Evolutionary conservation across 2,888 invertebrate species (phyloP).

Genomic region (Parelbella ahira): DNA sequence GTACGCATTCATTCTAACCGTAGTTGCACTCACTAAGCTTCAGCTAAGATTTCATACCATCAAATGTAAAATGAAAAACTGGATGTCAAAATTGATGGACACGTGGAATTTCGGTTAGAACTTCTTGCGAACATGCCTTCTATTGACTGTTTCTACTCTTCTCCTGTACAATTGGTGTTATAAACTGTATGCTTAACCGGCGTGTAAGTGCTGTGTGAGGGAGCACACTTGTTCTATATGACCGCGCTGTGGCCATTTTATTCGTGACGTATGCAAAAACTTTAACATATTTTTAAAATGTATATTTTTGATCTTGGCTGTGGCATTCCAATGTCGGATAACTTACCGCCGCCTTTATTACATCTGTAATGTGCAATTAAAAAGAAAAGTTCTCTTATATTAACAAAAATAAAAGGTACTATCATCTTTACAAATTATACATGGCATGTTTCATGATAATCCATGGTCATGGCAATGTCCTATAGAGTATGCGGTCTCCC

Average conservation of each 20-base stretch:
- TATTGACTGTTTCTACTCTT: conserved; percentile 1
- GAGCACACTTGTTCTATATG: conserved; percentile 15
- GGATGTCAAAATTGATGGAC: neutral
- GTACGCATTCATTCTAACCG: conserved; percentile 20
- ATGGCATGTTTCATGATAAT: neutral
- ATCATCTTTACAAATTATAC: no score
- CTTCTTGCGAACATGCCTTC: conserved; percentile 9
- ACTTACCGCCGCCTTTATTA: no score
- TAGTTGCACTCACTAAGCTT: conserved; percentile 6
- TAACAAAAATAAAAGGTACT: no score
- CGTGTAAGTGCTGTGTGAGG: conserved; percentile 72
- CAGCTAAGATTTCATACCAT: neutral
- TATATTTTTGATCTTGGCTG: no score
- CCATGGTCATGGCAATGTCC: conserved; percentile 14
- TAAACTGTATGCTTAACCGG: conserved; percentile 29
- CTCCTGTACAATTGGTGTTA: conserved; percentile 16
- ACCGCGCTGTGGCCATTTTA: conserved; percentile 8
- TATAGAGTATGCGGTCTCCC: conserved; percentile 20
- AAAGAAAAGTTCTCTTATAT: no score
- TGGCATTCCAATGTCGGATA: no score
- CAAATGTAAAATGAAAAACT: neutral
- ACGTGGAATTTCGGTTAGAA: conserved; percentile 15
- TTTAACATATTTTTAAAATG: no score
- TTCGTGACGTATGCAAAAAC: neutral
- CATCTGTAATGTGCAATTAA: no score